A percentile compares a stretch with the other conserved stretches of the same genome.
Conservation (phyloP, 2,888 invertebrate genomes). For the Leptinotarsa juncta region DNA sequence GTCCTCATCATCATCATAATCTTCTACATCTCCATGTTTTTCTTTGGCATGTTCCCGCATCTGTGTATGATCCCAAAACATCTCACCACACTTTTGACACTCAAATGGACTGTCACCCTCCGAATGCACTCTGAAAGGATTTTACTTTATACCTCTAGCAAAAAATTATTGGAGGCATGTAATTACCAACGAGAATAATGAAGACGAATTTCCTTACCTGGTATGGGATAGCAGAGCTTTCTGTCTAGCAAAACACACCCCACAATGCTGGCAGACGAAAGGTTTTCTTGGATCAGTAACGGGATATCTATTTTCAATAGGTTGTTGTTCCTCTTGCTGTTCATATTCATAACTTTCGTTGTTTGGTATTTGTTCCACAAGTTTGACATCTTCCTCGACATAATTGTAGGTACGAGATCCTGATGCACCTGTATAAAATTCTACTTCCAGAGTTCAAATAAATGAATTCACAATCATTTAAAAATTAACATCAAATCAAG, state of each 20-base stretch:
- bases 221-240: constrained; percentile 84
- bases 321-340: constrained; percentile 34
- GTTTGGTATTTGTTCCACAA: constrained; percentile 66
- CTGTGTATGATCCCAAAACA: constrained; percentile 78
- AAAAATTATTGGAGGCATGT: not conserved
- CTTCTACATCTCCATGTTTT: constrained; percentile 68
- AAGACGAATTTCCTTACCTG: constrained; percentile 57
- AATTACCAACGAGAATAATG: no score
- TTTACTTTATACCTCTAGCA: not conserved
- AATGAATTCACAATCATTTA: not conserved
- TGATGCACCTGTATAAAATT: constrained; percentile 52
- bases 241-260: constrained; percentile 80
- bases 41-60: constrained; percentile 72
- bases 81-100: constrained; percentile 82
- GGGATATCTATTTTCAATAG: constrained; percentile 66
- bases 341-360: constrained; percentile 43
- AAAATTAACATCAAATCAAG: not conserved
- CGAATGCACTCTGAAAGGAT: constrained; percentile 35
- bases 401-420: constrained; percentile 65
- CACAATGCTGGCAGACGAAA: constrained; percentile 84
- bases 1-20: constrained; percentile 65
- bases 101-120: constrained; percentile 78
- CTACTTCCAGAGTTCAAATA: not conserved
- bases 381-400: constrained; percentile 66
- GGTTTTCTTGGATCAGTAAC: constrained; percentile 79